Conservation (phyloP, 2,888 invertebrate genomes). For the Nemotelus nigrinus region DNA sequence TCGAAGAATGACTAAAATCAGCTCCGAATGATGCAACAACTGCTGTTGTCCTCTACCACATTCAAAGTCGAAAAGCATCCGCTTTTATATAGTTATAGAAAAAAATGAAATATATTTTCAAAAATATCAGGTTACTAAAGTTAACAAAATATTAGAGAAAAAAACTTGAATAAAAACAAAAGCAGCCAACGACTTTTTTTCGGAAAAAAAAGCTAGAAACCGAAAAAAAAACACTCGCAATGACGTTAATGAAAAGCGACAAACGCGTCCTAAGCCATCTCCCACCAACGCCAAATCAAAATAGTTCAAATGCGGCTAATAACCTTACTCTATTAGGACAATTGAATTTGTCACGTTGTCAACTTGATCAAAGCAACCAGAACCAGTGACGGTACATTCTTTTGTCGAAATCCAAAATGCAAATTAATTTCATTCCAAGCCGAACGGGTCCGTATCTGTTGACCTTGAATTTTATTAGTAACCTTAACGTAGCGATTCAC, state of each 20-base stretch:
- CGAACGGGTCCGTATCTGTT: not conserved
- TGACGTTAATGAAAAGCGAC: not conserved
- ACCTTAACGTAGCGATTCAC: not conserved
- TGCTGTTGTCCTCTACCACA: no score
- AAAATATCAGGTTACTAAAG: no score
- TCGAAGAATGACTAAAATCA: no score
- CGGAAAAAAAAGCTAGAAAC: not conserved
- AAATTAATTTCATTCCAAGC: not conserved
- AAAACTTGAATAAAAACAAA: no score
- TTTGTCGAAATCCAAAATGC: not conserved
- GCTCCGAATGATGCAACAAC: no score
- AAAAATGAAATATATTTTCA: no score
- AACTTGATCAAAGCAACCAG: not conserved
- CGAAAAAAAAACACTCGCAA: not conserved
- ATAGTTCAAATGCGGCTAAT: constrained; percentile 17
- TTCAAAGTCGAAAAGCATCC: no score
- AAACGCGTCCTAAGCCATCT: not conserved
- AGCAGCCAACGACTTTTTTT: no score
- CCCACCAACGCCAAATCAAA: not conserved
- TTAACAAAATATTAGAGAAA: no score
- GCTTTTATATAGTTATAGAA: no score
- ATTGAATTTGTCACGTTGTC: not conserved
- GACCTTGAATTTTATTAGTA: constrained; percentile 20
- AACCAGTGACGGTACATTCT: no score
- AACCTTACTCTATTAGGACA: not conserved